Base-by-base conservation (phyloP, 2,888 invertebrate genomes). In the Bursaphelenchus okinawaensis region DNA sequence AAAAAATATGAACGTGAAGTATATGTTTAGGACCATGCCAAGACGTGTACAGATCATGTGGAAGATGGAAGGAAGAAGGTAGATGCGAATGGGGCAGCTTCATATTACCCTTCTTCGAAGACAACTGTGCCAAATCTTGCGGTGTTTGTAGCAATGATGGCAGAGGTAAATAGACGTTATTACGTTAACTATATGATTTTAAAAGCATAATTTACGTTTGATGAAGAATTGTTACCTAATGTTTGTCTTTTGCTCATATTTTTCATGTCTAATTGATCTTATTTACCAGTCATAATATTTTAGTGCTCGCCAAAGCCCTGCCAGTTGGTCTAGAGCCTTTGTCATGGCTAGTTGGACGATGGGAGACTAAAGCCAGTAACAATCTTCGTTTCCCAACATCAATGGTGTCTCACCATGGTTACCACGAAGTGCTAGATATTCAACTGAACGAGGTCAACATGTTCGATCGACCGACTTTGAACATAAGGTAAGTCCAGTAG, bases 401-500 rank as follows among this genome's bases (percentile, higher is more conserved):
- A 4, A 70, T 77, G 65, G 64, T 68, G 16, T 74, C 75, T 2
- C 68, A 72, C 7, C 22, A 51, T 20, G 52, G 62, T 4, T 80
- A 80, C 68, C 65, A 51, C 7, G 80, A 81, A 59, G 68, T 72
- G 6, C 63, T 81, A 22, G 76, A 78, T 31, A 67, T 81, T 20
- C 70, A 70, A 55, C 70, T 75, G 4, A 67, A 76, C 9, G 77
- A 76, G 26, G 77, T 79, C 23, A 76, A 77, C 16, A 67, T 73
- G 51, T 81, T 81, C 65, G 81, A 81, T 63, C 70, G 80, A 51
- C 81, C 81, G 9, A 73, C 79, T 8, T 74, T 81, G 55, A 81
- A 81, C 66, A 68, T 79, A 58, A 77, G 74, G 81, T 80, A 22
- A 56, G 72, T n/a, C n/a, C n/a, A n/a, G n/a, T n/a, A n/a, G n/a